Base-by-base conservation (phyloP, 2,888 invertebrate genomes). In the Adelognathus sp. region DNA sequence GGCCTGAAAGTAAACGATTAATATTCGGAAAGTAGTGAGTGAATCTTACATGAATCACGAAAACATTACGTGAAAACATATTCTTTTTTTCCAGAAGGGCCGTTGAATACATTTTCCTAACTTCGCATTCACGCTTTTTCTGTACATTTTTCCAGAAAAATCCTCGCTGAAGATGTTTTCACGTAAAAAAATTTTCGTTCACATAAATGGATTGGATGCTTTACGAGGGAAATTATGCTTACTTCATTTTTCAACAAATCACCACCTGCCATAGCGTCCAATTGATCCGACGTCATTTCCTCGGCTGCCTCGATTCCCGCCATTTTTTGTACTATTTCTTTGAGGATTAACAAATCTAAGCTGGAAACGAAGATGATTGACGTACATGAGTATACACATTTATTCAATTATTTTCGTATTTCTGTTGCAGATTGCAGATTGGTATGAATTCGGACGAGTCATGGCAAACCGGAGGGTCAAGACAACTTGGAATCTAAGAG, bases 271-370 rank as follows among this genome's bases (percentile, higher is more conserved):
- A 99, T 97, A 0, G 99, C 99, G 88, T 98, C 98, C 69, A 99
- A 92, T 89, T 99, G 99, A 87, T 99, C 99, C 21, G 96, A 94
- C 0, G 99, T 99, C 94, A 99, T 96, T 92, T 98, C 98, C 90
- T 98, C 98, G 0, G 96, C 96, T 0, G 98, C 96, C 92, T 99
- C 99, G 70, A 99, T 98, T 0, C 99, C 99, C 0, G 98, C 98
- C 99, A 99, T 99, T 93, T 99, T 99, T 92, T 98, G 98, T 50
- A 99, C 97, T 83, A 99, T 97, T 93, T 99, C 99, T 91, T 99
- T 97, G 70, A 99, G 93, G 83, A 99, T 96, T 31, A 99, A 92
- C 85, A 98, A 93, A 92, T 99, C 98, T 93, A 96, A 95, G 92
- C 97, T 96, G 90, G 80, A 92, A 92, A 84, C 72, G 80, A 84